These are phyloP conservation scores for Catagonus wagneri DNA, from an alignment of 2,113 vertebrate species.

Conservation along the genomic window DNA sequence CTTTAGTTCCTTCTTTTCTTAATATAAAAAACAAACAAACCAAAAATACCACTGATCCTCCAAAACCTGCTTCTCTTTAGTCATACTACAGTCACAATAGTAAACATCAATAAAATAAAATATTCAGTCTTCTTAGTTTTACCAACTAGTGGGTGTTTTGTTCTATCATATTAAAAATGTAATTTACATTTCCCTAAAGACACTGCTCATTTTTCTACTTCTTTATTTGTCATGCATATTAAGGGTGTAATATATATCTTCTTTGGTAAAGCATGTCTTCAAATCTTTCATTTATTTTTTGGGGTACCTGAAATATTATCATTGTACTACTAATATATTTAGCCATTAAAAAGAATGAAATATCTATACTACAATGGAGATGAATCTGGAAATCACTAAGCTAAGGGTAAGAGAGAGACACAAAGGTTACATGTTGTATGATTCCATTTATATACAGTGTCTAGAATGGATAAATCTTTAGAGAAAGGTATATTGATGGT, in stretches of 20 bases:
- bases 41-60: background rate
- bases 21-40: background rate
- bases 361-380: too few species aligned
- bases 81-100: background rate
- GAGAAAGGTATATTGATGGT: too few species aligned
- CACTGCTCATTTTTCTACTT: background rate
- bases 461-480: too few species aligned
- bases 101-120: background rate
- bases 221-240: background rate
- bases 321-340: too few species aligned
- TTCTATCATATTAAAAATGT: background rate
- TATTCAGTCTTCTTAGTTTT: background rate
- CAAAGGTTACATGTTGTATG: too few species aligned
- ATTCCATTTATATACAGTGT: too few species aligned
- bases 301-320: too few species aligned
- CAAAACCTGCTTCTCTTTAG: background rate
- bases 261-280: background rate
- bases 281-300: background rate
- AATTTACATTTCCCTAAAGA: background rate
- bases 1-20: background rate
- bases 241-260: too few species aligned
- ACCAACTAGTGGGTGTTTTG: background rate
- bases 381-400: too few species aligned
- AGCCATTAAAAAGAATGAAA: too few species aligned
- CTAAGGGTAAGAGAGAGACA: too few species aligned